Conservation (phyloP, 2,888 invertebrate genomes). For the Ichneumoninae sp. region DNA sequence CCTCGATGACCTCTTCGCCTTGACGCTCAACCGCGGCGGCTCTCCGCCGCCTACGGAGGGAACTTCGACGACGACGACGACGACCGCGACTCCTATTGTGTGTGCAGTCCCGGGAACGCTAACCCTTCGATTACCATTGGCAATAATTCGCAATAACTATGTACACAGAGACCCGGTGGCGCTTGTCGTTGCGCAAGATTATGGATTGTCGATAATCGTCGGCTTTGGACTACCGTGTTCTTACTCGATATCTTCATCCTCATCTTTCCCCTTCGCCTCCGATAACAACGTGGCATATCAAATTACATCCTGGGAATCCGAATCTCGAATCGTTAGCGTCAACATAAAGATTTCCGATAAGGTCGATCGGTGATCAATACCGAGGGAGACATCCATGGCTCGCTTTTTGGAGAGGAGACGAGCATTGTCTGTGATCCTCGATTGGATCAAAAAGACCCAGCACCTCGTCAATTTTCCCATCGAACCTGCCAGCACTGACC, state of each 20-base stretch:
- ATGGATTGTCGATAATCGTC: slow-evolving; percentile 56
- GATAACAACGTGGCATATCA: background rate
- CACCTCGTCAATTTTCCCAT: too few relatives aligned
- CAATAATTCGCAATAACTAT: slow-evolving; percentile 50
- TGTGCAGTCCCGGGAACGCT: slow-evolving; percentile 19
- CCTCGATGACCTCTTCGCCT: slow-evolving; percentile 75
- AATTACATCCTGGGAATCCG: background rate
- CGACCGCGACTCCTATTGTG: slow-evolving; percentile 50
- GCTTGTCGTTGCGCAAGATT: slow-evolving; percentile 56
- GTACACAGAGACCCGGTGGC: slow-evolving; percentile 41
- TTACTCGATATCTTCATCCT: slow-evolving; percentile 29
- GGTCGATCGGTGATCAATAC: background rate
- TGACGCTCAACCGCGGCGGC: slow-evolving; percentile 69
- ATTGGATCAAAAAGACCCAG: too few relatives aligned
- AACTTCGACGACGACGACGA: slow-evolving; percentile 36
- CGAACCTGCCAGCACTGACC: too few relatives aligned
- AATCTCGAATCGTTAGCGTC: background rate
- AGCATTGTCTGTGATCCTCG: too few relatives aligned
- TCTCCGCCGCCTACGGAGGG: slow-evolving; percentile 41
- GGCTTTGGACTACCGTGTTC: slow-evolving; percentile 53
- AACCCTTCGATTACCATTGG: slow-evolving; percentile 50
- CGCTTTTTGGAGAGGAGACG: too few relatives aligned
- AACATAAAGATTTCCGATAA: background rate
- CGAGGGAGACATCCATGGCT: background rate
- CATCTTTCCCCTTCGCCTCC: slow-evolving; percentile 18